Evolutionary conservation across 92 coral and sea anemone genomes (phyloP), one percentile per base, ranked within the genome.

Genomic region (Blastomussa wellsi): DNA sequence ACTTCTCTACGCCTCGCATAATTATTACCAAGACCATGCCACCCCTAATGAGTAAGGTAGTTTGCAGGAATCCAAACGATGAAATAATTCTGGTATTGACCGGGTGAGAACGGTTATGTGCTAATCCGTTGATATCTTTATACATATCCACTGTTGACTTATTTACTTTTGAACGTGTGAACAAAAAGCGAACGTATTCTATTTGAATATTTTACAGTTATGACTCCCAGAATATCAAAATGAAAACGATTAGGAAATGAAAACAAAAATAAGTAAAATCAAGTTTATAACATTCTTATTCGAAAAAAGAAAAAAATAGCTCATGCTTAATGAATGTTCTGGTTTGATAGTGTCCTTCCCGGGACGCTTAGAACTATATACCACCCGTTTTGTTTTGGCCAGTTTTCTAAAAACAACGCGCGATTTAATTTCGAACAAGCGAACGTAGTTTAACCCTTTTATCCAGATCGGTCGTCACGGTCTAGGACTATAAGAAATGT

Each of bases 61-160:
- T 13, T 19, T 38, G 44, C 75, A 20, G 74, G 28, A 70, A 37
- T 70, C 75, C 7, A 37, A 16, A 26, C 44, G 14, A 70, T 70
- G 75, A 37, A 70, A 70, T 37, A 70, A 70, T 6, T 19, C 26
- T 70, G 48, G 13, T 16, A 35, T 70, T 26, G 11, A 68, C n/a
- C 44, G 75, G 26, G 35, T 38, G 35, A 70, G 26, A 32, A 32
- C 39, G 44, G 26, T 70, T 38, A 37, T 37, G 44, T 70, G 37
- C 15, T 33, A 48, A 37, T 70, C 75, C 26, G 26, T 19, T 33
- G 75, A 38, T 67, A 12, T 35, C 36, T 13, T 67, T 32, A n/a
- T n/a, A n/a, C n/a, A n/a, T n/a, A 62, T 62, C 35, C 68, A 62
- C 17, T 62, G 68, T 70, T 70, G 75, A 70, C 75, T 70, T 70